These are phyloP conservation scores for Eucidaris tribuloides DNA, from an alignment of 35 echinoderm and acorn worm genomes.

Conservation along the genomic window DNA sequence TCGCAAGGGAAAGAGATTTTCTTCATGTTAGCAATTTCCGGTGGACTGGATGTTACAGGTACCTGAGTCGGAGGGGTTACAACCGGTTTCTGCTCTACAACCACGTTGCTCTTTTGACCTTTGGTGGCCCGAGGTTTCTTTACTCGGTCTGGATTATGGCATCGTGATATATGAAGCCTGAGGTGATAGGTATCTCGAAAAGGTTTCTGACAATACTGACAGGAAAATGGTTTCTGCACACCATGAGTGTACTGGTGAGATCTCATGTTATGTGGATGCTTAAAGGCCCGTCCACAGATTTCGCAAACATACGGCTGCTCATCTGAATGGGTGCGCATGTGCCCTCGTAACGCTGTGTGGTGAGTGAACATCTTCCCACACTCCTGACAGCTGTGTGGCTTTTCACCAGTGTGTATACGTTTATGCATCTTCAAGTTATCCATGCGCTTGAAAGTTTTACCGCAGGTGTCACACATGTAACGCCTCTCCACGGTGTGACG, in stretches of 20 bases:
- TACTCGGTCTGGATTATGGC: conserved; percentile 10
- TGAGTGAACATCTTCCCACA: conserved; percentile 35
- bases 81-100: background rate
- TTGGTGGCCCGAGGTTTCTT: background rate
- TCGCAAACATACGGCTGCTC: conserved; percentile 34
- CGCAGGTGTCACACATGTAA: conserved; percentile 31
- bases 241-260: conserved; percentile 19
- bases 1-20: conserved; percentile 5
- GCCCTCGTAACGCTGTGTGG: conserved; percentile 4
- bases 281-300: conserved; percentile 32
- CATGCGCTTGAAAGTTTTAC: conserved; percentile 26
- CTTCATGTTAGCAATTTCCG: background rate
- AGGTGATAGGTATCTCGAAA: conserved; percentile 8
- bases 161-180: conserved; percentile 1
- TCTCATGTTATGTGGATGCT: conserved; percentile 3
- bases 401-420: conserved; percentile 46
- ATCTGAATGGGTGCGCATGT: conserved; percentile 21
- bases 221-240: background rate
- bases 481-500: conserved; percentile 59
- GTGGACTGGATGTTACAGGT: background rate
- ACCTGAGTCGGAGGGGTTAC: background rate
- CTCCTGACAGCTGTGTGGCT: conserved; percentile 31
- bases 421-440: conserved; percentile 36
- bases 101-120: background rate
- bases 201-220: conserved; percentile 29